These are phyloP conservation scores for Musca vetustissima DNA, from an alignment of 1,140 invertebrate genomes.

Conservation along the genomic window DNA sequence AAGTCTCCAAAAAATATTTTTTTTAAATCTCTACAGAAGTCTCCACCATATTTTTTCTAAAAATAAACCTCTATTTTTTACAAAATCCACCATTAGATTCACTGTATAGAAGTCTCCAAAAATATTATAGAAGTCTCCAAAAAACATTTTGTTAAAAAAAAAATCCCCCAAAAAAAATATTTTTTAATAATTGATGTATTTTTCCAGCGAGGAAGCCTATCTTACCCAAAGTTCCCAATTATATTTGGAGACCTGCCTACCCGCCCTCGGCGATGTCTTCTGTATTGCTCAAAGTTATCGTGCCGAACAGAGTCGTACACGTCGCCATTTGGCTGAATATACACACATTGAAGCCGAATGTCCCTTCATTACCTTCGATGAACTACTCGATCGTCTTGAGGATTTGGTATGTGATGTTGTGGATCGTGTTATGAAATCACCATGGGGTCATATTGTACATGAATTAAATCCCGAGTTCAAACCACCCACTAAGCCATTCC, in stretches of 20 bases:
- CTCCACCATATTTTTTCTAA: no score
- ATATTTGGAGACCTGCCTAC: conserved; percentile 96
- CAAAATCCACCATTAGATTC: no score
- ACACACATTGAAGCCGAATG: conserved; percentile 97
- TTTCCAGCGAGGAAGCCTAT: conserved; percentile 79
- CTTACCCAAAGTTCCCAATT: conserved; percentile 97
- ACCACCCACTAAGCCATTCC: conserved; percentile 86
- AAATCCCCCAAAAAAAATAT: background rate
- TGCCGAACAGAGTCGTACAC: conserved; percentile 94
- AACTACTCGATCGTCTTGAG: conserved; percentile 87
- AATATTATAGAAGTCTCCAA: no score
- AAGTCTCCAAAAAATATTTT: no score
- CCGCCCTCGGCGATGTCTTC: conserved; percentile 94
- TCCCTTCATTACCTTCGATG: conserved; percentile 92
- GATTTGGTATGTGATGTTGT: conserved; percentile 96
- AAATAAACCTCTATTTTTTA: no score
- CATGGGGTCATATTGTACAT: conserved; percentile 76
- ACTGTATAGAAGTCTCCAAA: no score
- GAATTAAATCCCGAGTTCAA: conserved; percentile 93
- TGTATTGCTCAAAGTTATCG: conserved; percentile 97
- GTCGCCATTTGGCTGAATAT: conserved; percentile 96
- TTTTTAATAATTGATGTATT: background rate
- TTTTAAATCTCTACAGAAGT: no score
- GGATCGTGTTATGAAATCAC: conserved; percentile 84
- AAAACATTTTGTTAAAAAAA: no score